Base-by-base conservation (phyloP, 2,797 vertebrate genomes). In the Clangula hyemalis region DNA sequence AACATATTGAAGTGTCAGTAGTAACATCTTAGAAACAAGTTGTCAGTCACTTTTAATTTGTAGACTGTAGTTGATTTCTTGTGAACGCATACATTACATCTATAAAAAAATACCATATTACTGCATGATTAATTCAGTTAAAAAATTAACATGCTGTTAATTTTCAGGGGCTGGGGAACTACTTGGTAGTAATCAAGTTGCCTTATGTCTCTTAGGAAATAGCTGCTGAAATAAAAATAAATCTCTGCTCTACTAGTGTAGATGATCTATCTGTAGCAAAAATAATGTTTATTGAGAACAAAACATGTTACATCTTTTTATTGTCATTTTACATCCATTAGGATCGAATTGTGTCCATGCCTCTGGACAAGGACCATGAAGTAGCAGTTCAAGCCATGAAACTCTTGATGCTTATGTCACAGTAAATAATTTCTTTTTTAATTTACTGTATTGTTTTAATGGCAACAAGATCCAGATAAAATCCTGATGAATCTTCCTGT, bases 261-360 rank as follows among this genome's bases (percentile, higher is more conserved):
- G 93, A 94, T 94, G 64, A 90, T 96, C 83, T 92, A 94, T 74
- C 91, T 97, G 68, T 92, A 95, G 85, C 82, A 94, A 95, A 95
- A 93, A 65, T 92, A 90, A 4, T 94, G 90, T 95, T 85, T 94
- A 74, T 92, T 93, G 84, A 92, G 94, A 96, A 91, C 82, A 94
- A 92, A 96, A 89, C 87, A 41, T 94, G 93, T 96, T 95, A 95
- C 79, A 95, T 94, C 87, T 95, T 92, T 47, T 94, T 94, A 74
- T 96, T 93, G 81, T 97, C 92, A 85, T 96, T 96, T 97, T 95
- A 93, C 64, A 97, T 93, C 90, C 90, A 95, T 68, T 97, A 99
- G 99, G 98, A 98, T 70, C 98, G 99, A 95, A 98, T 99, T 96
- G 97, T 99, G 94, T 99, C 99, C 93, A 99, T 99, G 99, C 98